Evolutionary conservation across 2,113 vertebrate species (phyloP).

Genomic region (Apteryx owenii): DNA sequence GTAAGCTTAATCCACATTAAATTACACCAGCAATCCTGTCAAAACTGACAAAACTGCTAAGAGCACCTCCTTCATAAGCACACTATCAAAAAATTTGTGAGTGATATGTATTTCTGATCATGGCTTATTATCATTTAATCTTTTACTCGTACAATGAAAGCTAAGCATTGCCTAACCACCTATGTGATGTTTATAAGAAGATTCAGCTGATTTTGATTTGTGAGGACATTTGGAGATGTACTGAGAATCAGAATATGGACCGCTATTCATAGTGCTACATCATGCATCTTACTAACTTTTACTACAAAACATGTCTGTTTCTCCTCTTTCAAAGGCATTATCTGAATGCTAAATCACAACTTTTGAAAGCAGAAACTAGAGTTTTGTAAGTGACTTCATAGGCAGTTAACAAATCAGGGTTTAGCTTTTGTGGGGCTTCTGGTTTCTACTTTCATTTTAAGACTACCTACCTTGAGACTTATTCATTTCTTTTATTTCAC

Average conservation of each 20-base stretch:
- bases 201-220: neutral
- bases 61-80: neutral
- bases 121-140: neutral
- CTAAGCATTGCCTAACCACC: neutral
- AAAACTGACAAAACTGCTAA: neutral
- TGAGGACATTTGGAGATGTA: neutral
- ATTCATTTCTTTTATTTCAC: rapidly evolving
- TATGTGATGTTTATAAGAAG: neutral
- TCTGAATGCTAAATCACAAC: neutral
- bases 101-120: neutral
- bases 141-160: neutral
- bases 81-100: neutral
- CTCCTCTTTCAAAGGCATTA: neutral
- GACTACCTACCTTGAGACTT: neutral
- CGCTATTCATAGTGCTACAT: neutral
- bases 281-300: neutral
- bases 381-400: neutral
- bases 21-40: neutral
- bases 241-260: neutral
- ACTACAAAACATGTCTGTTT: neutral
- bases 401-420: neutral
- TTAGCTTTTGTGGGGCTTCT: neutral
- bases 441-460: neutral
- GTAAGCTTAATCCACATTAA: neutral
- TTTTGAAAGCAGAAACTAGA: neutral